phyloP scores from a whole-genome alignment of 1,140 invertebrate species.

The Onthophagus taurus region DNA sequence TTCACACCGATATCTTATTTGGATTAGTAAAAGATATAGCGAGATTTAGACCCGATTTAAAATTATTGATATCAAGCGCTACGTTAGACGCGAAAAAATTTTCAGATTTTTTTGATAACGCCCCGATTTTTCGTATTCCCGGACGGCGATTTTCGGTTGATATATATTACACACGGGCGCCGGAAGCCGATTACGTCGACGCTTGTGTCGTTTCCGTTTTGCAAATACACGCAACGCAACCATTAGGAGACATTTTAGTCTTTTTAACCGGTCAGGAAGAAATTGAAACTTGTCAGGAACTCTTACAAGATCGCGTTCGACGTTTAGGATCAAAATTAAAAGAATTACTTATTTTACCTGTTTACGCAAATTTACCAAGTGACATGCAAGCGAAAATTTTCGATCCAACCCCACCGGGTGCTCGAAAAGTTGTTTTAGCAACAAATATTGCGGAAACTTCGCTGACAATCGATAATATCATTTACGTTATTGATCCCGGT shows the following conservation, averaged over 20 bases:
- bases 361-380: slow-evolving; percentile 96
- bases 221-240: slow-evolving; percentile 96
- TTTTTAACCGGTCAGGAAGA: slow-evolving; percentile 96
- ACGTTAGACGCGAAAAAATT: slow-evolving; percentile 98
- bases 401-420: slow-evolving; percentile 87
- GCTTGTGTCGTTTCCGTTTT: slow-evolving; percentile 93
- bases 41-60: slow-evolving; percentile 87
- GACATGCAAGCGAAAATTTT: slow-evolving; percentile 99
- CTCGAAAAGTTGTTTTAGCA: slow-evolving; percentile 92
- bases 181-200: slow-evolving; percentile 97
- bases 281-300: slow-evolving; percentile 93
- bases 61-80: slow-evolving; percentile 94
- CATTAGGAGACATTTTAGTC: slow-evolving; percentile 90
- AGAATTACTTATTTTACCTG: slow-evolving; percentile 89
- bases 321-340: slow-evolving; percentile 86
- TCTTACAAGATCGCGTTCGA: slow-evolving; percentile 81
- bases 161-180: slow-evolving; percentile 98
- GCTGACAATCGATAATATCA: slow-evolving; percentile 97
- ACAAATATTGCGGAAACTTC: slow-evolving; percentile 99
- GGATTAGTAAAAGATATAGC: slow-evolving; percentile 97
- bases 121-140: slow-evolving; percentile 95
- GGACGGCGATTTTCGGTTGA: slow-evolving; percentile 82
- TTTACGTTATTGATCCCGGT: slow-evolving; percentile 98
- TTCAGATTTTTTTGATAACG: slow-evolving; percentile 96
- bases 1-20: slow-evolving; percentile 98